Base-by-base conservation (phyloP, 2,797 vertebrate genomes). In the Clarias platycephalus region DNA sequence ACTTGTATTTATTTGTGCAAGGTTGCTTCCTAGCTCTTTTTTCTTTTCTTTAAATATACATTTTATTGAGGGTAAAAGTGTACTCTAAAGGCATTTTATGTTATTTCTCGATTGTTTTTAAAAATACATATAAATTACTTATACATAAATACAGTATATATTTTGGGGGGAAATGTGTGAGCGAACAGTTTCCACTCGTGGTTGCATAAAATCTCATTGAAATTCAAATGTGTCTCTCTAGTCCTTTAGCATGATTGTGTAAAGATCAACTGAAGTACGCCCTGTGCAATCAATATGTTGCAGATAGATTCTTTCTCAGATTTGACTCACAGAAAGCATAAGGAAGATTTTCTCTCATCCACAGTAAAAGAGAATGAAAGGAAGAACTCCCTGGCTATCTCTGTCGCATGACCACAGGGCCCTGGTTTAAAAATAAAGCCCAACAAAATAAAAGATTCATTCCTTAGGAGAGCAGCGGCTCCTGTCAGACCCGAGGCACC, bases 391-490 rank as follows among this genome's bases (percentile, higher is more conserved):
- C n/a, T 80, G 75, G 31, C 13, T 13, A 37, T 78, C 31, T 40
- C 75, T 57, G 90, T 93, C 92, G 93, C 93, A 92, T 95, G 94
- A 95, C 93, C 92, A 92, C 87, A 76, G 93, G 91, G 72, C 88
- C 90, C 91, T 91, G 85, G 91, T 93, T 94, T 95, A 95, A 95
- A 96, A 95, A 95, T 95, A 95, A 91, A 94, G 91, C 89, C 90
- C 93, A 93, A 92, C 92, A 92, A 94, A 80, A 94, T 95, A 93
- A 96, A 96, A 95, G 91, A 95, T 96, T 94, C 92, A 96, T 96
- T 95, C 91, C 93, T 94, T 95, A 88, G 92, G 93, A 91, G 90
- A 90, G 92, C 91, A 92, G 90, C 91, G 88, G 89, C 90, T 92
- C 94, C 90, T 90, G 88, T 90, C 84, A 84, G 89, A 92, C 90